Conservation (phyloP, 2,888 invertebrate genomes). For the Pandemis heparana region DNA sequence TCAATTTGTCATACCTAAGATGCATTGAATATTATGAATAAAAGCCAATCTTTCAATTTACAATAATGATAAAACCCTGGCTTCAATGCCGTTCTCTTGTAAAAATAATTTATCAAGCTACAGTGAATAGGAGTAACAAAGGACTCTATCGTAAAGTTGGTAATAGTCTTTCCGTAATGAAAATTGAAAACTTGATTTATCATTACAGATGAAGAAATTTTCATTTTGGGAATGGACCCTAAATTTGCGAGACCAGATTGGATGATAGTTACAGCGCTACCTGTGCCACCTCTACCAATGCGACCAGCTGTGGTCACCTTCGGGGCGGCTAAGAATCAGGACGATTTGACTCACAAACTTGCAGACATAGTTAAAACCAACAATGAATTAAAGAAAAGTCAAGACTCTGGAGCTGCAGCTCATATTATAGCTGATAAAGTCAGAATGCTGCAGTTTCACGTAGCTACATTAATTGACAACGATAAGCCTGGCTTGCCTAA, state of each 20-base stretch:
- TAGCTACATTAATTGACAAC: conserved; percentile 99
- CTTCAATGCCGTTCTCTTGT: too few species aligned
- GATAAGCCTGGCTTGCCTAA: conserved; percentile 99
- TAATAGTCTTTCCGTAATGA: too few species aligned
- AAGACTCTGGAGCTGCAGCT: conserved; percentile 98
- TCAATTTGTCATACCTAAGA: too few species aligned
- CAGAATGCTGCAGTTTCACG: conserved; percentile 99
- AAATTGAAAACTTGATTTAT: background rate
- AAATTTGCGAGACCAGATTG: conserved; percentile 99
- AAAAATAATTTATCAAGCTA: too few species aligned
- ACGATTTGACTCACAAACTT: conserved; percentile 99
- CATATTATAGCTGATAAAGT: conserved; percentile 99
- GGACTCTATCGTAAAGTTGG: too few species aligned
- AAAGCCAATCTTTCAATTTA: too few species aligned
- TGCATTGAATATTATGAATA: too few species aligned
- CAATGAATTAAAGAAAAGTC: conserved; percentile 97
- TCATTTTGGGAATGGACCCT: conserved; percentile 98
- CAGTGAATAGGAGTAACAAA: too few species aligned
- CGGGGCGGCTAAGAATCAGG: conserved; percentile 99
- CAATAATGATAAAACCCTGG: too few species aligned
- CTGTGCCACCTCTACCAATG: conserved; percentile 98
- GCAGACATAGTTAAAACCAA: conserved; percentile 99
- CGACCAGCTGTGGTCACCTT: conserved; percentile 99
- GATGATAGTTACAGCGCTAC: conserved; percentile 99
- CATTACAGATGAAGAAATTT: conserved; percentile 95